A percentile compares a stretch with the other conserved stretches of the same genome.
These are phyloP conservation scores for Chaetura pelagica DNA, from an alignment of 2,113 vertebrate genomes.

Conservation along the genomic window DNA sequence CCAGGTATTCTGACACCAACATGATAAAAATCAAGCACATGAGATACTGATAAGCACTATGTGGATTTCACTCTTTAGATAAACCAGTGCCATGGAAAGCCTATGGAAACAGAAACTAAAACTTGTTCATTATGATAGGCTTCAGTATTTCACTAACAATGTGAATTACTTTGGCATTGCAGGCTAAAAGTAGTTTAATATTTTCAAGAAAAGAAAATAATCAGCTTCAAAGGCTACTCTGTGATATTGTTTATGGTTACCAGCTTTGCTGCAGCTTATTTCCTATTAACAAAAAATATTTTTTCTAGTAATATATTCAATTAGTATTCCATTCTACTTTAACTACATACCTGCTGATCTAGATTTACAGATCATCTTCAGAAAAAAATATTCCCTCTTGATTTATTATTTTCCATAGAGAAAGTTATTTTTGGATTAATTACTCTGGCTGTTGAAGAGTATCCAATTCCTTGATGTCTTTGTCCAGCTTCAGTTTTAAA, in stretches of 20 bases:
- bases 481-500: not conserved
- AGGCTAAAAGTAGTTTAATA: not conserved
- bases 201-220: not conserved
- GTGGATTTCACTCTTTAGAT: not conserved
- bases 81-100: not conserved
- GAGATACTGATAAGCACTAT: not conserved
- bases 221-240: not conserved
- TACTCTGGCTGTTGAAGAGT: not conserved
- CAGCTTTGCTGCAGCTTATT: not conserved
- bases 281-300: not conserved
- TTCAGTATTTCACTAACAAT: not conserved
- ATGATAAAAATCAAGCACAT: accelerated
- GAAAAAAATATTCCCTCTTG: not conserved
- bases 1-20: not conserved
- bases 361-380: not conserved
- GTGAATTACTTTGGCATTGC: not conserved
- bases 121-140: not conserved
- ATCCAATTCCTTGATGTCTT: not conserved
- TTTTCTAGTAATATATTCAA: not conserved
- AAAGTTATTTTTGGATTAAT: not conserved
- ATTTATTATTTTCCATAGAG: not conserved
- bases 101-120: not conserved
- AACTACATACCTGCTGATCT: not conserved
- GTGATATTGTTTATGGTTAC: not conserved
- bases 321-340: not conserved